phyloP scores from a whole-genome alignment of 2,888 invertebrate genomes.

The Hoplodrina ambigua region DNA sequence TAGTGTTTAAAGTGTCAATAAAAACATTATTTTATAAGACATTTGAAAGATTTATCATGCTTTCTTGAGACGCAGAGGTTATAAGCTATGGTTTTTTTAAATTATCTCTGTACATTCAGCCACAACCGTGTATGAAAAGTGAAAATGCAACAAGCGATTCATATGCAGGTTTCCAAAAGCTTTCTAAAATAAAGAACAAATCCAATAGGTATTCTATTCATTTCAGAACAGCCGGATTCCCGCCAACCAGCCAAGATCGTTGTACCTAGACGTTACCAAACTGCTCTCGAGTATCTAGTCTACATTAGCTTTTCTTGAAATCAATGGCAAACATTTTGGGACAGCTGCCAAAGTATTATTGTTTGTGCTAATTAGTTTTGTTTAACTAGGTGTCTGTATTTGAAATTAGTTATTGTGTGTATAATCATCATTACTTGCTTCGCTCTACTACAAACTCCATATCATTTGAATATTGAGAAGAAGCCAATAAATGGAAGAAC shows the following conservation, averaged over 20 bases:
- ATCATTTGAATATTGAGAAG: no score
- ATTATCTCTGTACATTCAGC: no score
- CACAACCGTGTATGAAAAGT: no score
- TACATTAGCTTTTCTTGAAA: constrained; percentile 44
- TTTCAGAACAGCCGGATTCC: constrained; percentile 10
- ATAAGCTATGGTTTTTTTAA: neutral
- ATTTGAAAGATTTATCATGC: neutral
- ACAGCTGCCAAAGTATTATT: constrained; percentile 48
- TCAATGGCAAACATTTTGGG: constrained; percentile 52
- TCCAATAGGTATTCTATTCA: constrained; percentile 2
- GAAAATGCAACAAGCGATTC: neutral
- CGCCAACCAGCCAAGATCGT: constrained; percentile 23
- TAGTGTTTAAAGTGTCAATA: constrained; percentile 10
- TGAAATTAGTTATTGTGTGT: neutral
- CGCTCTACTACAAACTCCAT: no score
- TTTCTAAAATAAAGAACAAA: neutral
- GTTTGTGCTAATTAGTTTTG: constrained; percentile 41
- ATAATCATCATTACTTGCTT: neutral
- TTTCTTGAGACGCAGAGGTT: neutral
- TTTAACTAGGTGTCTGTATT: constrained; percentile 12
- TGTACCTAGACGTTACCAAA: constrained; percentile 28
- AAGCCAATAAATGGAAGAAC: no score
- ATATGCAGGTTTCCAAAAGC: neutral
- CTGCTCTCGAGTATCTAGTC: constrained; percentile 21
- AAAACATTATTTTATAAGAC: constrained; percentile 10